Evolutionary conservation across 1,140 invertebrate genomes (phyloP).

Genomic region (Heliconius eleuchia): DNA sequence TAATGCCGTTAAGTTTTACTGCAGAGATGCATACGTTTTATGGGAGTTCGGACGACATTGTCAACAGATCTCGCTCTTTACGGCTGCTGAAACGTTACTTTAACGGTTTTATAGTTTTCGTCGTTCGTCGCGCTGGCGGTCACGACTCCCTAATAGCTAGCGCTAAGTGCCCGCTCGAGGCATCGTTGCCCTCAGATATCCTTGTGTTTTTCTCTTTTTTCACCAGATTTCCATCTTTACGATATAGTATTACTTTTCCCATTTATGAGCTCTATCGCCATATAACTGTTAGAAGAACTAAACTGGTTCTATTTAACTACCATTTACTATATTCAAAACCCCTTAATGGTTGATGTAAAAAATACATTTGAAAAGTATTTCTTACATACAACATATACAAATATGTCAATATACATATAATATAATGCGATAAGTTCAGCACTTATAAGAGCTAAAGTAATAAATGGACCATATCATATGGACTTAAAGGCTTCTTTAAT

Average conservation of each 20-base stretch:
- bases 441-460: neutral
- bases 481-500: slow-evolving; percentile 67
- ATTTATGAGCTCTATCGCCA: slow-evolving; percentile 43
- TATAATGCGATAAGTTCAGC: too few relatives aligned
- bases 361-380: too few relatives aligned
- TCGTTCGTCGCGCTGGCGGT: slow-evolving; percentile 73
- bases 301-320: slow-evolving; percentile 1
- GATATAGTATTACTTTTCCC: slow-evolving; percentile 65
- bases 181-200: slow-evolving; percentile 67
- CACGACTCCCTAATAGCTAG: slow-evolving; percentile 73
- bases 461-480: slow-evolving; percentile 19
- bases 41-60: slow-evolving; percentile 75
- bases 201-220: slow-evolving; percentile 66
- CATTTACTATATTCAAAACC: neutral
- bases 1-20: slow-evolving; percentile 79
- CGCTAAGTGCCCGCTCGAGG: slow-evolving; percentile 78
- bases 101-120: slow-evolving; percentile 81
- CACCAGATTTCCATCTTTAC: slow-evolving; percentile 76
- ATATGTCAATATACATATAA: neutral
- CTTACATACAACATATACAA: neutral
- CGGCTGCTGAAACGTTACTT: slow-evolving; percentile 79
- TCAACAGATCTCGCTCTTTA: slow-evolving; percentile 80
- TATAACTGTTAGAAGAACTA: slow-evolving; percentile 28
- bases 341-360: too few relatives aligned
- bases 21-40: slow-evolving; percentile 77